Percentiles rank a stretch among this genome's conserved stretches.
Conservation (phyloP, 1,140 invertebrate species). For the Dendroctonus valens region DNA sequence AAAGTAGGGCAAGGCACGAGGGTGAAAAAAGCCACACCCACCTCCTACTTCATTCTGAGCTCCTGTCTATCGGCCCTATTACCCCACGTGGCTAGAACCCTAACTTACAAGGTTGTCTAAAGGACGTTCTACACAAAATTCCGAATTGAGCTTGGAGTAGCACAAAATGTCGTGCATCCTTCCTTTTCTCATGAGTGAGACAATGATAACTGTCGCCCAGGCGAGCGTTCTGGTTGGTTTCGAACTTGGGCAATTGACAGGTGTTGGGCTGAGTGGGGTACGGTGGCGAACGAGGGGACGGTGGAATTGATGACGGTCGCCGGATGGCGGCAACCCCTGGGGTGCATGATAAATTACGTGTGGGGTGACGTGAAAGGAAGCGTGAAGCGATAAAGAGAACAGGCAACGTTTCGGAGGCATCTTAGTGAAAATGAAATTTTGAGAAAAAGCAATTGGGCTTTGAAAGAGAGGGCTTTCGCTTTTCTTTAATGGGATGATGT, state of each 20-base stretch:
- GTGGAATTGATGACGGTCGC: slow-evolving; percentile 28
- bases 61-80: slow-evolving; percentile 19
- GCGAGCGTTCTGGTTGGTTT: slow-evolving; percentile 1
- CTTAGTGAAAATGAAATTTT: too few species aligned
- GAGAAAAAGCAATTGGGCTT: too few species aligned
- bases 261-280: not conserved
- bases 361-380: slow-evolving; percentile 26
- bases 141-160: not conserved
- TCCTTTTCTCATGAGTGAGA: slow-evolving; percentile 20
- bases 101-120: slow-evolving; percentile 21
- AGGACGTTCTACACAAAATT: slow-evolving; percentile 13
- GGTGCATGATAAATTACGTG: slow-evolving; percentile 16
- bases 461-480: too few species aligned
- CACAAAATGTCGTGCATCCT: slow-evolving; percentile 27
- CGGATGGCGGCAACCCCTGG: slow-evolving; percentile 21
- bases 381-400: not conserved
- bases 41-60: slow-evolving; percentile 23
- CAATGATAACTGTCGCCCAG: slow-evolving; percentile 4
- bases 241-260: not conserved
- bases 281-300: slow-evolving; percentile 8
- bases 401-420: too few species aligned
- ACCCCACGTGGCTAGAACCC: slow-evolving; percentile 27
- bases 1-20: too few species aligned
- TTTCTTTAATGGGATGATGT: too few species aligned
- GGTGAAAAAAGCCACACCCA: slow-evolving; percentile 23